phyloP scores from a whole-genome alignment of 2,888 invertebrate species.

The Cryptophagus acutangulus region DNA sequence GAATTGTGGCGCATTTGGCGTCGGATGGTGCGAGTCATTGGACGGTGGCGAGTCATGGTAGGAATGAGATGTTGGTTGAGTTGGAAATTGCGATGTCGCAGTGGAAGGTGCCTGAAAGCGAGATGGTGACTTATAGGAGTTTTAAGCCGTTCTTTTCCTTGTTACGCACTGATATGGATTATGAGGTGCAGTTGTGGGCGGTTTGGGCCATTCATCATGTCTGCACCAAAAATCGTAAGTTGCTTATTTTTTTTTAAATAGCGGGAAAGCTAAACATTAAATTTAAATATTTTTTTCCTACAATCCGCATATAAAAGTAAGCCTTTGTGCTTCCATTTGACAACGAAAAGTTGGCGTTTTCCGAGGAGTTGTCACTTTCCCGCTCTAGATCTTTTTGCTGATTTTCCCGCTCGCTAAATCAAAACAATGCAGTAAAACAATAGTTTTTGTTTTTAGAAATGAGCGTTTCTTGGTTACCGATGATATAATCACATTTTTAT shows the following conservation, averaged over 20 bases:
- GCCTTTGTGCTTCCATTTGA: too few species aligned
- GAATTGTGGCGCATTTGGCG: conserved; percentile 65
- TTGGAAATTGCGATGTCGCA: conserved; percentile 55
- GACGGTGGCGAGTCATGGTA: conserved; percentile 40
- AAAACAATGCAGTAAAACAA: too few species aligned
- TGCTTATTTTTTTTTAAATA: not conserved
- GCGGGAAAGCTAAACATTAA: not conserved
- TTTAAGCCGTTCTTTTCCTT: conserved; percentile 69
- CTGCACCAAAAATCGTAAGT: conserved; percentile 66
- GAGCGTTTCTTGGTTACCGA: too few species aligned
- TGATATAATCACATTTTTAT: too few species aligned
- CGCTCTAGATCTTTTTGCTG: too few species aligned
- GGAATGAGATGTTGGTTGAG: conserved; percentile 49
- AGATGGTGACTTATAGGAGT: conserved; percentile 72
- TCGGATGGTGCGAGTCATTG: conserved; percentile 56
- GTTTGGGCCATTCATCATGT: conserved; percentile 77
- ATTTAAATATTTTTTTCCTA: too few species aligned
- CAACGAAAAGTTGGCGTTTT: too few species aligned
- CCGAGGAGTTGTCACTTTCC: too few species aligned
- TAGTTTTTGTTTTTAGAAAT: too few species aligned
- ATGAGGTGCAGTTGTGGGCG: conserved; percentile 70
- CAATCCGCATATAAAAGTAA: not conserved
- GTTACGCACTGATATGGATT: conserved; percentile 54
- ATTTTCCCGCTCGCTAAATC: too few species aligned
- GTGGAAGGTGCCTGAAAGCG: conserved; percentile 66